Evolutionary conservation across 1,140 invertebrate species (phyloP), one percentile per base, ranked within the genome.

Genomic region (Caenorhabditis brenneri): DNA sequence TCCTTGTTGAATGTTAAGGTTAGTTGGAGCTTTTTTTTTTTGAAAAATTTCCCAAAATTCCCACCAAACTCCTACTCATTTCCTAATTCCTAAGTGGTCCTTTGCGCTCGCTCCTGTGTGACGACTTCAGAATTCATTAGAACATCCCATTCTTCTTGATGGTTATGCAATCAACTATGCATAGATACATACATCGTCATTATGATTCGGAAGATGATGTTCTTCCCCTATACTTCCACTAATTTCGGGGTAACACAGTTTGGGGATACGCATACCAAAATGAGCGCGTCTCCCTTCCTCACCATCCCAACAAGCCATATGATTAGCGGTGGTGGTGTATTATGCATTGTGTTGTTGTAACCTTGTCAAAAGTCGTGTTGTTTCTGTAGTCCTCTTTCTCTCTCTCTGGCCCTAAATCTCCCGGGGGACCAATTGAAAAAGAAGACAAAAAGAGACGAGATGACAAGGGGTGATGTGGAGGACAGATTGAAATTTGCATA

Each of bases 81-180:
- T 58, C 29, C 10, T 7, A 58, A 58, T 58, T 15, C 29, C 42
- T 27, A 58, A 58, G n/a, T n/a, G n/a, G n/a, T n/a, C n/a, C n/a
- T n/a, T n/a, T n/a, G n/a, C n/a, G n/a, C n/a, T n/a, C n/a, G n/a
- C n/a, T n/a, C n/a, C n/a, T n/a, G n/a, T n/a, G n/a, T n/a, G n/a
- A n/a, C n/a, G n/a, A n/a, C n/a, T n/a, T n/a, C n/a, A n/a, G n/a
- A n/a, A n/a, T n/a, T n/a, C n/a, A n/a, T n/a, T n/a, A n/a, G 29
- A 65, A 65, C 29, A 33, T 19, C 12, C 6, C 24, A 12, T 60
- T 16, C 2, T 60, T 33, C 9, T 15, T 74, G 15, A 0, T 74
- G n/a, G 53, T 46, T 74, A 74, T 74, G 36, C 65, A 74, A 74
- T 74, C 65, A 74, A 74, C 65, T 74, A 74, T 74, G 65, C 65